Evolutionary conservation across 2,113 vertebrate species (phyloP).

Genomic region (Indicator indicator): DNA sequence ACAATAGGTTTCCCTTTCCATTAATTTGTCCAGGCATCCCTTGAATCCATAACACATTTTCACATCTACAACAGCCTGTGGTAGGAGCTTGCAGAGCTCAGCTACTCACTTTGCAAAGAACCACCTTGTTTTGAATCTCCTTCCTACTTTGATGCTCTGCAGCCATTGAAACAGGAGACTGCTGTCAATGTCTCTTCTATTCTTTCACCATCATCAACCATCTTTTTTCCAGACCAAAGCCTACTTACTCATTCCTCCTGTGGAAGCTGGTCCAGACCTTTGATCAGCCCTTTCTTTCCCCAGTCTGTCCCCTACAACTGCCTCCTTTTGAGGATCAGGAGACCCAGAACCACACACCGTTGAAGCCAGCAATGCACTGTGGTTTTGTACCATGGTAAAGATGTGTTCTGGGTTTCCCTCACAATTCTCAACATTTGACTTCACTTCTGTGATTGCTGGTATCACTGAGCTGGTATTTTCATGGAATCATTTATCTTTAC

Average conservation of each 20-base stretch:
- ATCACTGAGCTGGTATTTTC: background rate
- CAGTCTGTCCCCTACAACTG: background rate
- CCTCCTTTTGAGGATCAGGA: background rate
- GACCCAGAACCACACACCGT: background rate
- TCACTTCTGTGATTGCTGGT: background rate
- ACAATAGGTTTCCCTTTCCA: background rate
- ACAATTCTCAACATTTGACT: background rate
- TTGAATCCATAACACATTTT: background rate
- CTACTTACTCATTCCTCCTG: background rate
- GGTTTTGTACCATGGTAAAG: background rate
- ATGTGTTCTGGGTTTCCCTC: background rate
- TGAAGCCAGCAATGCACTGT: rapidly evolving
- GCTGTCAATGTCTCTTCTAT: background rate
- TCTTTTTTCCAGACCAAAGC: background rate
- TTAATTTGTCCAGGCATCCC: background rate
- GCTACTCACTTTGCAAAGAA: background rate
- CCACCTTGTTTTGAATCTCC: background rate
- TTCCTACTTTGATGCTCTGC: background rate
- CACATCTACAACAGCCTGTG: too few species aligned
- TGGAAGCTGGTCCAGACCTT: background rate
- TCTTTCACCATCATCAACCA: background rate
- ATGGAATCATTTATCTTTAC: too few species aligned
- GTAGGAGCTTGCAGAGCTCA: background rate
- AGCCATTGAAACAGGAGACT: background rate
- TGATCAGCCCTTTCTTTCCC: background rate